Conservation (phyloP, 2,888 invertebrate genomes). For the Theristus sp. region DNA sequence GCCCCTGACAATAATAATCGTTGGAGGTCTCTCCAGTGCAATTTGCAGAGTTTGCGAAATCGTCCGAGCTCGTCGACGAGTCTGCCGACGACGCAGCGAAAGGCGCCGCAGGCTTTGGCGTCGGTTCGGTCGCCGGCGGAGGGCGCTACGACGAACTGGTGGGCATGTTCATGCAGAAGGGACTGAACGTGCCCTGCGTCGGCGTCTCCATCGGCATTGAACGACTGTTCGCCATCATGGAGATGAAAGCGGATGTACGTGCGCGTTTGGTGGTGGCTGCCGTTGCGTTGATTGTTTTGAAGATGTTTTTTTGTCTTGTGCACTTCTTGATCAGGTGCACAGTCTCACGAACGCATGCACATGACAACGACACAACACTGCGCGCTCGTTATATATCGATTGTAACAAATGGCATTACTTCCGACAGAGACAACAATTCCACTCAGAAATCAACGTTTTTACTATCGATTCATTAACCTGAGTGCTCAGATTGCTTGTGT, state of each 20-base stretch:
- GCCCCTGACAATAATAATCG: no score
- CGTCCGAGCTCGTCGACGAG: not conserved
- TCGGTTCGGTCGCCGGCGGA: conserved; percentile 36
- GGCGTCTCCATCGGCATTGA: conserved; percentile 95
- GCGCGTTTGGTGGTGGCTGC: not conserved
- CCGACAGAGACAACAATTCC: no score
- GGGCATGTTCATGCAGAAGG: conserved; percentile 66
- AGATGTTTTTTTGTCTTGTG: not conserved
- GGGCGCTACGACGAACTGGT: conserved; percentile 73
- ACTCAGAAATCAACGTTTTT: no score
- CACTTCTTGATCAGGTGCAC: not conserved
- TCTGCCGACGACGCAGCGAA: not conserved
- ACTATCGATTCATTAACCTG: no score
- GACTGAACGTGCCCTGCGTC: conserved; percentile 60
- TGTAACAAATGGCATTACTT: no score
- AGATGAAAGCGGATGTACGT: conserved; percentile 15
- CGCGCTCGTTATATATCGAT: not conserved
- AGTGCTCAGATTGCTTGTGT: no score
- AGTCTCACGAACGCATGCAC: no score
- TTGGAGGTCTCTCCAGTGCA: no score
- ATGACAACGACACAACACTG: not conserved
- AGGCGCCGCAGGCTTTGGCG: conserved; percentile 27
- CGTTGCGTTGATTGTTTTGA: not conserved
- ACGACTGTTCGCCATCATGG: conserved; percentile 80
- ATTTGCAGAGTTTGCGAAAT: not conserved